Conservation (phyloP, 2,797 vertebrate species). For the Sarcoramphus papa region DNA sequence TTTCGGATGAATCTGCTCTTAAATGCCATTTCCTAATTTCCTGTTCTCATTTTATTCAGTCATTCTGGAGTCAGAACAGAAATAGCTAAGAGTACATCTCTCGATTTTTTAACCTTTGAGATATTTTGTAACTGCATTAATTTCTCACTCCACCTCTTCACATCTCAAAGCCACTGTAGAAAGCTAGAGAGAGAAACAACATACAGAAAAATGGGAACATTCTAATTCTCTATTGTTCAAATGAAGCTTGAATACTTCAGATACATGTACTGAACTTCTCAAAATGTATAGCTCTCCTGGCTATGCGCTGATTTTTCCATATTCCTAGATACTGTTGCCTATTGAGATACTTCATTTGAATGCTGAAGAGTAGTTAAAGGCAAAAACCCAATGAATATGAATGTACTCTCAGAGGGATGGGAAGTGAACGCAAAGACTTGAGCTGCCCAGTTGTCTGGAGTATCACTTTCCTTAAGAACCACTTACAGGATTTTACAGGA, state of each 20-base stretch:
- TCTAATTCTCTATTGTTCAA: neutral
- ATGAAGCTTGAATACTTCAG: neutral
- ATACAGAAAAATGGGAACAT: neutral
- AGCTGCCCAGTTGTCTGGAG: neutral
- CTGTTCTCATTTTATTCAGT: neutral
- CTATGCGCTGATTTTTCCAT: neutral
- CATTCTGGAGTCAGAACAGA: neutral
- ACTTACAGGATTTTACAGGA: neutral
- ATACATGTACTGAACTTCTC: neutral
- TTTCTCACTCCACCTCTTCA: conserved; percentile 22
- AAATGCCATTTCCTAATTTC: neutral
- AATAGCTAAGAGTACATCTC: neutral
- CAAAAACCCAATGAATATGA: neutral
- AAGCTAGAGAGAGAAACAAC: neutral
- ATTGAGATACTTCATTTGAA: neutral
- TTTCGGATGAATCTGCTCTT: neutral
- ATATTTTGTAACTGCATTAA: neutral
- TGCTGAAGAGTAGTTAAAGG: neutral
- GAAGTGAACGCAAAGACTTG: neutral
- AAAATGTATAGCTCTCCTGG: neutral
- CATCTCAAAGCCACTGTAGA: neutral
- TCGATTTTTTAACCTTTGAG: neutral
- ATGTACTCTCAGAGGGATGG: neutral
- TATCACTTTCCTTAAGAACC: neutral
- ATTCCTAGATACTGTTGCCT: neutral